Base-by-base conservation (phyloP, 2,888 invertebrate genomes). In the Lepidocyrtinus sp. region DNA sequence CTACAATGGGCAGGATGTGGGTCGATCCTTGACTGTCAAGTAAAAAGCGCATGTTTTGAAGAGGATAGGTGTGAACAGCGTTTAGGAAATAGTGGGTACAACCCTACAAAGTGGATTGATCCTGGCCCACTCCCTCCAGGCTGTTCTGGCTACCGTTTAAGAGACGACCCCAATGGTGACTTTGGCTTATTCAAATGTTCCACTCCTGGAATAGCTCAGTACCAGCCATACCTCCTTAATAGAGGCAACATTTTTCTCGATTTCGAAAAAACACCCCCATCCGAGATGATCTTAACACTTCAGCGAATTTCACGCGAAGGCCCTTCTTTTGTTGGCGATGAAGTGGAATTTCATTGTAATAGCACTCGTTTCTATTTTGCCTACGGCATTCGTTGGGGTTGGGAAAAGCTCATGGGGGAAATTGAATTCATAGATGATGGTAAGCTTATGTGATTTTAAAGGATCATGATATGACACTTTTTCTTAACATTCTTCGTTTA, bases 1-100 rank as follows among this genome's bases (percentile, higher is more conserved):
- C 55, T 85, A 0, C 80, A 75, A 72, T 85, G 83, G 83, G 85
- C 84, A 0, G 84, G 83, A n/a, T 85, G 85, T 55, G 83, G 78
- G 1, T 85, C 85, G 0, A 81, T 85, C 7, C 59, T 84, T n/a
- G 85, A 85, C 36, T 85, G 85, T 36, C 83, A 85, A 50, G 79
- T 85, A 21, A 85, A 85, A 74, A 84, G 84, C 24, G 85, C 82
- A 21, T 85, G 85, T 50, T 85, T 85, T 61, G 82, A 84, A 64
- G 85, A 85, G 25, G 82, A 84, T 21, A 62, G 81, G 63, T 85
- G 85, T 64, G 85, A 85, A 36, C 71, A 69, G 21, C 61, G 83
- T 1, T 69, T 82, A 15, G 82, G 82, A 15, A 71, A 71, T 7
- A 75, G 75, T 22, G 82, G 83, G 7, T 83, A 83, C 46, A 77